Evolutionary conservation across 2,888 invertebrate species (phyloP), one percentile per base, ranked within the genome.

Genomic region (Xanthorhoe spadicearia): DNA sequence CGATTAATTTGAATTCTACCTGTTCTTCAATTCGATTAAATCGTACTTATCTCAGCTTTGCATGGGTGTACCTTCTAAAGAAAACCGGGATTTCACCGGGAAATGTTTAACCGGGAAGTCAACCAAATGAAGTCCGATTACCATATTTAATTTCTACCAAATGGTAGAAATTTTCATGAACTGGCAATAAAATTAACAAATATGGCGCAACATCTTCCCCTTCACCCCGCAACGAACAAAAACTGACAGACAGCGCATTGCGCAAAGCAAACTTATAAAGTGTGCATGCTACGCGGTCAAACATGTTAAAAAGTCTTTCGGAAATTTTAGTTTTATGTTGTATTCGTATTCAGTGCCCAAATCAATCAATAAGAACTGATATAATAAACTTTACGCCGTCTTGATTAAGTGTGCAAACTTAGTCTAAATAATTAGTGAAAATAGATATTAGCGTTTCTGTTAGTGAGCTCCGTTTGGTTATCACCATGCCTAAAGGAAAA

Each of bases 291-390:
- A 88, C 81, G 88, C 90, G 84, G 83, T 86, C 84, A 93, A 95
- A 94, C 95, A 96, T 96, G 96, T 95, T 95, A 95, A 95, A 95
- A 94, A 95, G 95, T 94, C 95, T 94, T 94, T 91, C 93, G 93
- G 94, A 93, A 93, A 94, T 95, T 94, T 94, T 94, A 93, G 94
- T 94, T 94, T 94, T 94, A 94, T 94, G 94, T 95, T 94, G 94
- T 94, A 95, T 95, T 94, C 94, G 94, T 94, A 95, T 95, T 94
- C 94, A 94, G 95, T 95, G 94, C 90, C 92, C 93, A 92, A 94
- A 94, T 94, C 94, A 94, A 94, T 94, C 94, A 93, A 94, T 94
- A 94, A 95, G 94, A 95, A 95, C 95, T 94, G 94, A 93, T 94
- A 95, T 94, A 95, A 92, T 94, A 86, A 95, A 96, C 95, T 95